Percentiles rank a stretch among this genome's conserved stretches.
These are phyloP conservation scores for Tragelaphus imberbis DNA, from an alignment of 2,113 vertebrate genomes.

Conservation along the genomic window DNA sequence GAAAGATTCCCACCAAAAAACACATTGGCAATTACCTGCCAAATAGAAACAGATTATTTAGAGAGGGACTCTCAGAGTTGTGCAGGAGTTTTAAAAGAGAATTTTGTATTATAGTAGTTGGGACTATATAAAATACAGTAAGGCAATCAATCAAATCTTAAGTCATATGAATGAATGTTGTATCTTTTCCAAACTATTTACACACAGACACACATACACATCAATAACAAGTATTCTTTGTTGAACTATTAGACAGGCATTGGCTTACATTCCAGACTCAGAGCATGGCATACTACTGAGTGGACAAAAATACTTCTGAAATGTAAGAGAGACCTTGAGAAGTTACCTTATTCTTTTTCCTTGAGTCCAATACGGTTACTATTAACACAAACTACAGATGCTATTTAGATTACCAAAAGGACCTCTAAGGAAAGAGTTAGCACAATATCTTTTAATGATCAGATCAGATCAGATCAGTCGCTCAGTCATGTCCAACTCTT, in stretches of 20 bases:
- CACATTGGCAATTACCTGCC: slow-evolving; percentile 90
- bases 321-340: background rate
- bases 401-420: slow-evolving; percentile 20
- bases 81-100: background rate
- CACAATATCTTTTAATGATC: background rate
- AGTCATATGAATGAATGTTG: background rate
- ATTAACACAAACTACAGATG: background rate
- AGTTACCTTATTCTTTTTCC: background rate
- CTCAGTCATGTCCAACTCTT: no score
- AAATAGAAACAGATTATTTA: slow-evolving; percentile 72
- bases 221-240: background rate
- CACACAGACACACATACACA: background rate
- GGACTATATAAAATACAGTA: background rate
- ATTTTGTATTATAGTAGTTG: background rate
- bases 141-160: background rate
- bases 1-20: slow-evolving; percentile 87
- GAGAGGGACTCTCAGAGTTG: background rate
- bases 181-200: background rate
- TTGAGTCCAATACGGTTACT: background rate
- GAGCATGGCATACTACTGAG: background rate
- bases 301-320: background rate
- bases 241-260: background rate
- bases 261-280: background rate
- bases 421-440: background rate
- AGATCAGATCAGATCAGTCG: no score